phyloP scores from a whole-genome alignment of 2,113 vertebrate species.

The Chitala chitala region DNA sequence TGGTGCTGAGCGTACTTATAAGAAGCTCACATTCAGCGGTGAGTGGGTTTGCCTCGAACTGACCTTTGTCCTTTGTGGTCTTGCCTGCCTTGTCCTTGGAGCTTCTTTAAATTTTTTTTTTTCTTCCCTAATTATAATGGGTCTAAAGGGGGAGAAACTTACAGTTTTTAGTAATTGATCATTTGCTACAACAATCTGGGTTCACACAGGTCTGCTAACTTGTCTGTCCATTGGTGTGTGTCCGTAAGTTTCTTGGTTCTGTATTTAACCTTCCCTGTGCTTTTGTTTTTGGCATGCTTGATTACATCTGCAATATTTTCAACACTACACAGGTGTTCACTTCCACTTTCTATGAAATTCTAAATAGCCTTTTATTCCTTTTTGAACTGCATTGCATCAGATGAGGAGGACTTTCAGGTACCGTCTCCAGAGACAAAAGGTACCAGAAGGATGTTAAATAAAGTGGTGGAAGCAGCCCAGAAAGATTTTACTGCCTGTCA shows the following conservation, averaged over 20 bases:
- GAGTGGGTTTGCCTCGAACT: slow-evolving; percentile 19
- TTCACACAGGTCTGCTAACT: background rate
- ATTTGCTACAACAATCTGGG: no score
- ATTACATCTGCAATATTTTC: no score
- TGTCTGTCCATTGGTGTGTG: no score
- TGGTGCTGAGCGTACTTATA: slow-evolving; percentile 44
- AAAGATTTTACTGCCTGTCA: background rate
- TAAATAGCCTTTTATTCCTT: slow-evolving; percentile 26
- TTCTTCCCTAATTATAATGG: background rate
- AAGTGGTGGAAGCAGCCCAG: background rate
- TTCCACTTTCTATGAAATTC: background rate
- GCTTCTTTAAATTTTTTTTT: background rate
- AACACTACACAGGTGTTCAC: no score
- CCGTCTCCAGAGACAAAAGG: slow-evolving; percentile 31
- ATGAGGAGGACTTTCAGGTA: slow-evolving; percentile 34
- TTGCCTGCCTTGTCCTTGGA: background rate
- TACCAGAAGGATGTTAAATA: slow-evolving; percentile 11
- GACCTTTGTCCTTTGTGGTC: no score
- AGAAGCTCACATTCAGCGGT: slow-evolving; percentile 73
- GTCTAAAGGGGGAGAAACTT: no score
- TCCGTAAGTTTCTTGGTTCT: background rate
- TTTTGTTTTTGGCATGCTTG: background rate
- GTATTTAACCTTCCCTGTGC: background rate
- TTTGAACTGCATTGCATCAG: slow-evolving; percentile 42
- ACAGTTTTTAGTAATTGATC: no score